phyloP scores from a whole-genome alignment of 1,140 invertebrate genomes.

The Pomacea maculata region DNA sequence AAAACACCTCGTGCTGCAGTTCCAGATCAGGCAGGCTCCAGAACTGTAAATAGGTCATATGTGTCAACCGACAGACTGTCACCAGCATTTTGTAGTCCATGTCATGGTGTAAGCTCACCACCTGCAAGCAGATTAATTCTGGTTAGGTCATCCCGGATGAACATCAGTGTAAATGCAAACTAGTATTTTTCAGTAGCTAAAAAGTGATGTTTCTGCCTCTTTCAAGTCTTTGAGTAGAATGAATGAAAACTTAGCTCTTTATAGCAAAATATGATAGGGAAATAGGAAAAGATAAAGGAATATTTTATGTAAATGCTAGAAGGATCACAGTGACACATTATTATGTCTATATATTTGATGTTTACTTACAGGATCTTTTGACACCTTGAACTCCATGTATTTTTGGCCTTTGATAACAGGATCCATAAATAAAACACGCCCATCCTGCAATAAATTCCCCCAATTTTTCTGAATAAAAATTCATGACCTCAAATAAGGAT shows the following conservation, averaged over 20 bases:
- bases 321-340: too few species aligned
- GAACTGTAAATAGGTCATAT: slow-evolving; percentile 54
- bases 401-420: slow-evolving; percentile 60
- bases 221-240: too few species aligned
- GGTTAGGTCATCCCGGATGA: too few species aligned
- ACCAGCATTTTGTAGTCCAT: slow-evolving; percentile 48
- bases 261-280: too few species aligned
- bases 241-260: too few species aligned
- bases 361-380: slow-evolving; percentile 57
- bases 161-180: too few species aligned
- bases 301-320: too few species aligned
- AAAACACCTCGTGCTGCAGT: slow-evolving; percentile 56
- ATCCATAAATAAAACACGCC: slow-evolving; percentile 63
- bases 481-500: not conserved
- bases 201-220: too few species aligned
- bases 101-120: slow-evolving; percentile 56
- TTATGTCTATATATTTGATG: too few species aligned
- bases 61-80: slow-evolving; percentile 47
- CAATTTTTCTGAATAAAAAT: not conserved
- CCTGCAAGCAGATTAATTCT: slow-evolving; percentile 30
- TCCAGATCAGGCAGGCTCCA: slow-evolving; percentile 60
- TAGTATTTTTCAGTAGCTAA: too few species aligned
- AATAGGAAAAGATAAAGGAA: not conserved
- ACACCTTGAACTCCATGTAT: slow-evolving; percentile 61
- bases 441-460: slow-evolving; percentile 50